Conservation (phyloP, 2,113 vertebrate genomes). For the Vidua macroura region DNA sequence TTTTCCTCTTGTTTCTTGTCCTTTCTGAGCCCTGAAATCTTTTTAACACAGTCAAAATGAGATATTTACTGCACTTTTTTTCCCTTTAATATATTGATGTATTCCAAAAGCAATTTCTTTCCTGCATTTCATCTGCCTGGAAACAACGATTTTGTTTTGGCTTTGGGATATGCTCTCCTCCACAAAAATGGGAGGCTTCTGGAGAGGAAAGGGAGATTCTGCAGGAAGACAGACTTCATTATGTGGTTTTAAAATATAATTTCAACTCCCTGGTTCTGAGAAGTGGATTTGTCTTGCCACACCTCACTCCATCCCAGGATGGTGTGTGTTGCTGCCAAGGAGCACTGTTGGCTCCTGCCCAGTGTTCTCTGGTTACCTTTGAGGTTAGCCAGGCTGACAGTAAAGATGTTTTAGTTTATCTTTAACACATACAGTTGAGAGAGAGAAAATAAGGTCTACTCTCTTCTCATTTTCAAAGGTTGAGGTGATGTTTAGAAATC, state of each 20-base stretch:
- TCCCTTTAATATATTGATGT: background rate
- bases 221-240: background rate
- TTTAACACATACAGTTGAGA: background rate
- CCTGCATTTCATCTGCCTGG: background rate
- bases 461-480: background rate
- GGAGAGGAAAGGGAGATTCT: background rate
- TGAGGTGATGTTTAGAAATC: background rate
- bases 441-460: background rate
- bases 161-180: background rate
- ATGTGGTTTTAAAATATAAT: background rate
- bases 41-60: background rate
- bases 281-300: background rate
- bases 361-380: background rate
- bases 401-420: background rate
- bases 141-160: background rate
- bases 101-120: background rate
- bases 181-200: background rate
- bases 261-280: background rate
- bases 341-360: background rate
- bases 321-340: background rate
- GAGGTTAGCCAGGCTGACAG: background rate
- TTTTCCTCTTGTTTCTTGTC: background rate
- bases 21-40: background rate
- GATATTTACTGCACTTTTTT: background rate
- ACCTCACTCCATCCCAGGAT: background rate